A percentile compares a stretch with the other conserved stretches of the same genome.
Conservation (phyloP, 2,113 vertebrate genomes). For the Pardalotus punctatus region DNA sequence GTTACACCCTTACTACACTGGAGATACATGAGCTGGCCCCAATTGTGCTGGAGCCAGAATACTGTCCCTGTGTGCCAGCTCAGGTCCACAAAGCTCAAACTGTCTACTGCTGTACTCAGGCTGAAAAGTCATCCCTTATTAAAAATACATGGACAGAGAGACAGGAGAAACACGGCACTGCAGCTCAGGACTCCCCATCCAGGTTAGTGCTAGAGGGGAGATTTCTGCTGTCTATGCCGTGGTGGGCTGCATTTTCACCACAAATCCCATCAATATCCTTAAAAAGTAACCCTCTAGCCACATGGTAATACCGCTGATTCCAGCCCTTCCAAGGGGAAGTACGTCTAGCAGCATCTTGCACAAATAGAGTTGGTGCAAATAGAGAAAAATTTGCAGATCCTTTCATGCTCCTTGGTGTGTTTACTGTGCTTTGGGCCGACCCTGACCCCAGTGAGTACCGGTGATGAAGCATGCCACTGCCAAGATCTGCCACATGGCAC, state of each 20-base stretch:
- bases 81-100: background rate
- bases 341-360: background rate
- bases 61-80: background rate
- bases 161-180: background rate
- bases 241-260: background rate
- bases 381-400: background rate
- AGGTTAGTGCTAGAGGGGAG: background rate
- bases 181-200: background rate
- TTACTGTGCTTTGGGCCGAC: background rate
- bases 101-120: background rate
- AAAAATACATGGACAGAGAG: background rate
- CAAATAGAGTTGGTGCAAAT: background rate
- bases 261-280: background rate
- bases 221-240: background rate
- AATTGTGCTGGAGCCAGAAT: background rate
- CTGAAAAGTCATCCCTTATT: background rate
- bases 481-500: background rate
- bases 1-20: background rate
- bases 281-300: background rate
- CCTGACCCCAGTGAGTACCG: fast-evolving
- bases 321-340: background rate
- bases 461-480: background rate
- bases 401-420: background rate
- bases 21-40: background rate
- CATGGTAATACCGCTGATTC: background rate